phyloP scores from a whole-genome alignment of 2,888 invertebrate species.

The Cryptops parisi region DNA sequence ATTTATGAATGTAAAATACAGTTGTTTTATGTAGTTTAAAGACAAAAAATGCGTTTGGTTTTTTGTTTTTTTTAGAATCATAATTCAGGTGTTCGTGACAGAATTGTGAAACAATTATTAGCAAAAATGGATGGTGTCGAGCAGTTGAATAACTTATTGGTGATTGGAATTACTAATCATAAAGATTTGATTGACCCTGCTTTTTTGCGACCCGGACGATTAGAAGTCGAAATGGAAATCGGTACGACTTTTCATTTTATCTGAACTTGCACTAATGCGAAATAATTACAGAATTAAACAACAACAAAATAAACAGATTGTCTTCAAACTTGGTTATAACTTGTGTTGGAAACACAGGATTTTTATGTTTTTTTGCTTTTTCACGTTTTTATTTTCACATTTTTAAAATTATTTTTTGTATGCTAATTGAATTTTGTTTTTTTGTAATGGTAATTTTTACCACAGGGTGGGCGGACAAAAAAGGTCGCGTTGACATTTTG shows the following conservation, averaged over 20 bases:
- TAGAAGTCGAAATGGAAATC: slow-evolving; percentile 57
- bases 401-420: too few relatives aligned
- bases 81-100: slow-evolving; percentile 94
- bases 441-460: not conserved
- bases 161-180: slow-evolving; percentile 86
- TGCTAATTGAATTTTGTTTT: too few relatives aligned
- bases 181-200: slow-evolving; percentile 99
- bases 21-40: not conserved
- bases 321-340: too few relatives aligned
- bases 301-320: too few relatives aligned
- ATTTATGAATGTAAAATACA: not conserved
- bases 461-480: slow-evolving; percentile 76
- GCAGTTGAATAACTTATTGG: slow-evolving; percentile 94
- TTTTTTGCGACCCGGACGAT: slow-evolving; percentile 81
- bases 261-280: too few relatives aligned
- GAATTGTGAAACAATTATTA: slow-evolving; percentile 95
- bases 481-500: slow-evolving; percentile 84
- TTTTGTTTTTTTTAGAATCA: slow-evolving; percentile 51
- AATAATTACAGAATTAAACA: too few relatives aligned
- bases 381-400: too few relatives aligned
- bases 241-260: too few relatives aligned
- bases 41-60: too few relatives aligned
- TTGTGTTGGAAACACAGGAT: too few relatives aligned
- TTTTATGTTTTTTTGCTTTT: too few relatives aligned
- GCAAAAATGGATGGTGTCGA: slow-evolving; percentile 99